phyloP scores from a whole-genome alignment of 1,140 invertebrate genomes.

The Tenebrio molitor region DNA sequence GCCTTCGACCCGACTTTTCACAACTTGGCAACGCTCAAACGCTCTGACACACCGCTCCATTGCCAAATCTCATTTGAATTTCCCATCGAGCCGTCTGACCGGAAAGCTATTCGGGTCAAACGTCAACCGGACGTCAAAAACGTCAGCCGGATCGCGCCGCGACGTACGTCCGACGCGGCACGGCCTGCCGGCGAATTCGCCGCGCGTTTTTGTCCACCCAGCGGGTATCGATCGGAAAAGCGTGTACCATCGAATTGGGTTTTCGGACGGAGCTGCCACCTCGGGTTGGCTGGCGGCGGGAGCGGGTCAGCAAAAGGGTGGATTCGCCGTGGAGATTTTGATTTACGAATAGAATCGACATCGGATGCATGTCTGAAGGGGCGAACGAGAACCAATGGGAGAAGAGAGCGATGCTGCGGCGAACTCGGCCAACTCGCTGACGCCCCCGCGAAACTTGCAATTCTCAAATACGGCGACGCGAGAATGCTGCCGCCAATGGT shows the following conservation, averaged over 20 bases:
- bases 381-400: constrained; percentile 60
- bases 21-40: constrained; percentile 3
- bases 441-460: constrained; percentile 33
- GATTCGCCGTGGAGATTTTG: constrained; percentile 62
- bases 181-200: too few species aligned
- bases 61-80: constrained; percentile 19
- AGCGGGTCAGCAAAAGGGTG: constrained; percentile 60
- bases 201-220: background rate
- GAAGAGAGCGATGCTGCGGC: constrained; percentile 55
- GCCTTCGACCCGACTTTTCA: constrained; percentile 25
- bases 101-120: background rate
- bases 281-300: constrained; percentile 45
- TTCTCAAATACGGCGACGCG: constrained; percentile 37
- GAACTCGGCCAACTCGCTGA: constrained; percentile 33
- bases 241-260: background rate
- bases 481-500: background rate
- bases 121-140: too few species aligned
- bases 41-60: constrained; percentile 7
- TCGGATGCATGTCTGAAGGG: constrained; percentile 61
- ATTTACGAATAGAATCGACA: constrained; percentile 66
- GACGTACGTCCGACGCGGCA: too few species aligned
- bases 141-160: constrained; percentile 8
- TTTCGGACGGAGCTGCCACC: background rate
- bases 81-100: constrained; percentile 1
- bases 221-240: constrained; percentile 1